Evolutionary conservation across 2,113 vertebrate species (phyloP).

Genomic region (Pteropus alecto): DNA sequence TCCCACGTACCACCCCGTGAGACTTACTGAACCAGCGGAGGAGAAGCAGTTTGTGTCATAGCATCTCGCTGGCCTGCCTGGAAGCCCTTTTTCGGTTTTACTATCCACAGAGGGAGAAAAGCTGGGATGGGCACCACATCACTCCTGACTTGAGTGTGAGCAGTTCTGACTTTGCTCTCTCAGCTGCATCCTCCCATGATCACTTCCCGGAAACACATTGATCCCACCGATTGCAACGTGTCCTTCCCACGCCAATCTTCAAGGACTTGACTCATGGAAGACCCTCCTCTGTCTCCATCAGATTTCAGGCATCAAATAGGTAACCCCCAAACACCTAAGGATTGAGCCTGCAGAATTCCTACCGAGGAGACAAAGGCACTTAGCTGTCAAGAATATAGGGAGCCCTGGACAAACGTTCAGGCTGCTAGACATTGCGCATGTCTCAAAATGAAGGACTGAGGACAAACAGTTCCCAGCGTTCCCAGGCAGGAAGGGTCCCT

Average conservation of each 20-base stretch:
- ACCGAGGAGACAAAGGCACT: background rate
- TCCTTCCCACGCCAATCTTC: background rate
- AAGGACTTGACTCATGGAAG: background rate
- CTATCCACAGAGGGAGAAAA: background rate
- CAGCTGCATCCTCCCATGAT: background rate
- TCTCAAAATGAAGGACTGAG: background rate
- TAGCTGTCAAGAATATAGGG: background rate
- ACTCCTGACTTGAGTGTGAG: fast-evolving
- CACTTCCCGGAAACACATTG: background rate
- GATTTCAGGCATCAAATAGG: background rate
- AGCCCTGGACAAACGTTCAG: background rate
- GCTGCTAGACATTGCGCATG: background rate
- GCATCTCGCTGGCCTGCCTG: background rate
- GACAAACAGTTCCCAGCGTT: background rate
- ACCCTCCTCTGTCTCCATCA: background rate
- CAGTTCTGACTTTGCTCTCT: fast-evolving
- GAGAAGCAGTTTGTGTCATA: background rate
- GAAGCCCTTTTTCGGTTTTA: background rate
- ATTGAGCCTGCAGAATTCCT: background rate
- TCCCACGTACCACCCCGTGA: fast-evolving
- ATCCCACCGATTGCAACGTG: background rate
- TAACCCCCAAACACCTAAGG: background rate
- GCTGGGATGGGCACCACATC: background rate
- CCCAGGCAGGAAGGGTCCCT: background rate
- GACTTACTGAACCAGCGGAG: background rate